Percentiles rank a stretch among this genome's conserved stretches.
Conservation (phyloP, 2,888 invertebrate species). For the Caenorhabditis afra region DNA sequence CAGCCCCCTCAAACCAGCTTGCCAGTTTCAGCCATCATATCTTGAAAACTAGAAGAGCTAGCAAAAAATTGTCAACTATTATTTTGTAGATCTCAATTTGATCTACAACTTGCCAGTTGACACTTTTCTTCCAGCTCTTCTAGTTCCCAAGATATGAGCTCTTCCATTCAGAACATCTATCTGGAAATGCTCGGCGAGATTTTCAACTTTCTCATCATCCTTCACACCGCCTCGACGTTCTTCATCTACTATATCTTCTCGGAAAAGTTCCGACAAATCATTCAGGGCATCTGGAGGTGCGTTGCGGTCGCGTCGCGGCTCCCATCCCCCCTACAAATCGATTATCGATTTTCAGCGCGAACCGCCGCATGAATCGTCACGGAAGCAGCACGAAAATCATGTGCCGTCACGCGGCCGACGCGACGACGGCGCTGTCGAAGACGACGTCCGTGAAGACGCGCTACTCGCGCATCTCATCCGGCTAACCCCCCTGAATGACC, state of each 20-base stretch:
- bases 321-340: not conserved
- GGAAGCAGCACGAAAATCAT: conserved; percentile 48
- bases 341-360: conserved; percentile 29
- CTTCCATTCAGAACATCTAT: conserved; percentile 53
- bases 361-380: conserved; percentile 31
- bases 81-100: too few relatives aligned
- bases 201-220: conserved; percentile 54
- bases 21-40: too few relatives aligned
- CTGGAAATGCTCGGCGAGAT: conserved; percentile 56
- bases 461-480: conserved; percentile 49
- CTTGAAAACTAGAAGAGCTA: too few relatives aligned
- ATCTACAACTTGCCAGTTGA: too few relatives aligned
- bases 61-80: too few relatives aligned
- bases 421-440: conserved; percentile 21
- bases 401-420: conserved; percentile 26
- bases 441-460: conserved; percentile 31
- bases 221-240: conserved; percentile 59
- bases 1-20: too few relatives aligned
- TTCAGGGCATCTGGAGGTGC: conserved; percentile 52
- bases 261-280: conserved; percentile 52
- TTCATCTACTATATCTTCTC: conserved; percentile 60
- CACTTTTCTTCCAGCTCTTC: too few relatives aligned
- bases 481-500: conserved; percentile 19
- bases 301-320: conserved; percentile 2
- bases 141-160: too few relatives aligned